Conservation (phyloP, 2,113 vertebrate species). For the Toxotes jaculatrix region DNA sequence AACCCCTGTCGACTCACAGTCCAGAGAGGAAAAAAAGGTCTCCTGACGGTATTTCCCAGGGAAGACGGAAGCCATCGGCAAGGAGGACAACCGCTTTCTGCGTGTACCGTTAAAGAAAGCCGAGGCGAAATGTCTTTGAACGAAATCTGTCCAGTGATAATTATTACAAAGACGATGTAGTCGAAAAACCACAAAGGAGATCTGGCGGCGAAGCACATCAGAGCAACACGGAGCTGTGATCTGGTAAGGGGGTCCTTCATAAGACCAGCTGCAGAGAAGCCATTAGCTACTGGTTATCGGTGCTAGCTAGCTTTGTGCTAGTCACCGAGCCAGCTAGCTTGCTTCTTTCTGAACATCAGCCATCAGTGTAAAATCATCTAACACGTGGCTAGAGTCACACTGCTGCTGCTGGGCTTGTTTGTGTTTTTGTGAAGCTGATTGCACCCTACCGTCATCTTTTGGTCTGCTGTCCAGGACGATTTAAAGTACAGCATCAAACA, state of each 20-base stretch:
- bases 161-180: constrained; percentile 12
- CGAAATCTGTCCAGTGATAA: not conserved
- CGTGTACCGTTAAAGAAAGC: constrained; percentile 6
- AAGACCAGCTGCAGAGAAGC: constrained; percentile 32
- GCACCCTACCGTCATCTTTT: not conserved
- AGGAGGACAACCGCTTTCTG: constrained; percentile 21
- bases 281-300: constrained; percentile 28
- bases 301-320: constrained; percentile 60
- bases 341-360: not conserved
- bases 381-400: constrained; percentile 29
- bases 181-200: not conserved
- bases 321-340: not conserved
- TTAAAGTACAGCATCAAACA: not conserved
- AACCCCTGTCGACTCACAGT: not conserved
- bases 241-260: constrained; percentile 48
- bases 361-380: not conserved
- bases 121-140: not conserved
- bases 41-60: not conserved
- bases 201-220: not conserved
- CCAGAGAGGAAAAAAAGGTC: not conserved
- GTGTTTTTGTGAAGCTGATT: not conserved
- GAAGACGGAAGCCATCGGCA: constrained; percentile 37
- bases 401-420: not conserved
- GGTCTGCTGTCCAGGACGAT: not conserved
- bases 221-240: constrained; percentile 22